Conservation (phyloP, 1,140 invertebrate species). For the Drosophila repleta region DNA sequence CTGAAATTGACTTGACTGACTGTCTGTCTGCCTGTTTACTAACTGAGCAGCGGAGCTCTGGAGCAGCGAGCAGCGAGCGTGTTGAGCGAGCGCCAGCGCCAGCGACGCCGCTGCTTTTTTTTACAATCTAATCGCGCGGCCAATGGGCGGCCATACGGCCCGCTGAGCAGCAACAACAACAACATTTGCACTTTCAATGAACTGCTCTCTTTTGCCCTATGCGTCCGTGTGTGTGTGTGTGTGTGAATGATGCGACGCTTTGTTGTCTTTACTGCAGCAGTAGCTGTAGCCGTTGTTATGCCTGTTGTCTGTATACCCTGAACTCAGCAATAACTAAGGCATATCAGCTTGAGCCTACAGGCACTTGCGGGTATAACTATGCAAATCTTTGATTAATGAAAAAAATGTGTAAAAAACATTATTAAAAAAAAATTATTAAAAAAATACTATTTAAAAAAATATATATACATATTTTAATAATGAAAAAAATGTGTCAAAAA, state of each 20-base stretch:
- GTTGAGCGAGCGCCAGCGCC: constrained; percentile 9
- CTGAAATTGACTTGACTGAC: constrained; percentile 42
- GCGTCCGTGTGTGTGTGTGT: constrained; percentile 30
- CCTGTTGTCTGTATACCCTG: constrained; percentile 1
- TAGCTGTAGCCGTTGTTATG: constrained; percentile 5
- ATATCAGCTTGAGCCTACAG: neutral
- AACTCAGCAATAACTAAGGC: neutral
- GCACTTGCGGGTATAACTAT: too few relatives aligned
- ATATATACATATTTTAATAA: too few relatives aligned
- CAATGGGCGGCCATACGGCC: constrained; percentile 62
- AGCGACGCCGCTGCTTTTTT: constrained; percentile 17
- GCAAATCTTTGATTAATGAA: too few relatives aligned
- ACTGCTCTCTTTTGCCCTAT: constrained; percentile 40
- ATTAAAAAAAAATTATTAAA: too few relatives aligned
- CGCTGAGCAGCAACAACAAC: constrained; percentile 43
- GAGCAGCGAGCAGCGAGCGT: constrained; percentile 5
- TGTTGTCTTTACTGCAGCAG: constrained; percentile 36
- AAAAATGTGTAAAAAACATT: too few relatives aligned
- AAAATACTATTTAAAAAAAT: too few relatives aligned
- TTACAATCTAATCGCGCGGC: constrained; percentile 72
- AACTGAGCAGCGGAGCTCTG: constrained; percentile 21
- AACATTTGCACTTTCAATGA: constrained; percentile 61
- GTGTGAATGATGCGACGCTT: constrained; percentile 23
- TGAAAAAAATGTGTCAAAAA: too few relatives aligned
- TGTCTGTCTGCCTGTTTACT: constrained; percentile 39